phyloP scores from a whole-genome alignment of 2,113 vertebrate species.

The Anguilla rostrata region DNA sequence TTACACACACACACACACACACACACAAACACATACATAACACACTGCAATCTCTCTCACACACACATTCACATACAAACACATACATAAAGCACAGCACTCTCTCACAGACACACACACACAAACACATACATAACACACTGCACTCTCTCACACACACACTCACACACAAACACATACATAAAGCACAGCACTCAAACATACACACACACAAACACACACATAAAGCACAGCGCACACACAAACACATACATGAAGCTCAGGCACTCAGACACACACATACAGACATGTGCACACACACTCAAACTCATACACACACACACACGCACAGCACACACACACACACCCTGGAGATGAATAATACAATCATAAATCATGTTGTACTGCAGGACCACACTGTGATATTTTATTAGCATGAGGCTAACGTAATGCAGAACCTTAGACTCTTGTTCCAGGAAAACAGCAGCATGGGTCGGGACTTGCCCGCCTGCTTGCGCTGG shows the following conservation, averaged over 20 bases:
- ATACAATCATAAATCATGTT: not conserved
- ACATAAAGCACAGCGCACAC: not conserved
- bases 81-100: not conserved
- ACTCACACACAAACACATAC: not conserved
- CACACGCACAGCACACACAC: conserved; percentile 2
- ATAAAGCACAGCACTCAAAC: not conserved
- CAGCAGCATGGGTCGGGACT: not conserved
- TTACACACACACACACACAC: not conserved
- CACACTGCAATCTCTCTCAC: not conserved
- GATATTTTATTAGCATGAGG: not conserved
- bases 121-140: conserved; percentile 4
- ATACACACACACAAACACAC: conserved; percentile 3
- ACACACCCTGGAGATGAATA: not conserved
- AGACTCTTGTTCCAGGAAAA: not conserved
- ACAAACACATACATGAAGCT: not conserved
- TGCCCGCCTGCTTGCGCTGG: not conserved
- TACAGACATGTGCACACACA: not conserved
- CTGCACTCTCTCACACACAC: conserved; percentile 15
- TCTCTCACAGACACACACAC: not conserved
- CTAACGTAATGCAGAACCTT: not conserved
- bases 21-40: not conserved
- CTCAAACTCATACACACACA: not conserved
- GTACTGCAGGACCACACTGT: not conserved
- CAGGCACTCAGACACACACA: not conserved
- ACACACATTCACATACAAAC: conserved; percentile 16